A percentile compares a stretch with the other conserved stretches of the same genome.
Evolutionary conservation across 1,140 invertebrate genomes (phyloP).

Genomic region (Zaprionus camerounensis): DNA sequence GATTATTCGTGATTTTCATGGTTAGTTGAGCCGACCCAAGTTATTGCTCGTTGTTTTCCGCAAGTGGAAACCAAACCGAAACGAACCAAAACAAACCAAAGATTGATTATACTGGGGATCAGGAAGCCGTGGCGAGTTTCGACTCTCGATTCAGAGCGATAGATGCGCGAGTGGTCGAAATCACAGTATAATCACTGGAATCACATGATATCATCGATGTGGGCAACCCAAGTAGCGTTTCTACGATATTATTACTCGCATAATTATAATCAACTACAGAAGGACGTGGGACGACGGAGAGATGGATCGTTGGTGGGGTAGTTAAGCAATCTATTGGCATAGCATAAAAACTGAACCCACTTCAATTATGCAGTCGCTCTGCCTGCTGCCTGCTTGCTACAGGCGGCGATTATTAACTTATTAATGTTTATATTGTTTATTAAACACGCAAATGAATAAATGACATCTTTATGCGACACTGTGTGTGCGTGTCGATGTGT

Average conservation of each 20-base stretch:
- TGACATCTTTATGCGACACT: constrained; percentile 17
- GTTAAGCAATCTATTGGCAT: constrained; percentile 13
- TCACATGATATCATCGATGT: constrained; percentile 25
- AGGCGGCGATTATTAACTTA: constrained; percentile 44
- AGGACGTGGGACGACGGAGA: neutral
- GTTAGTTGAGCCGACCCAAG: constrained; percentile 27
- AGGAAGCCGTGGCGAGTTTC: constrained; percentile 1
- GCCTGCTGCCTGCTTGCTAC: too few relatives aligned
- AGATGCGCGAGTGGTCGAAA: neutral
- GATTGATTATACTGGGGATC: constrained; percentile 29
- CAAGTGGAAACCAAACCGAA: constrained; percentile 20
- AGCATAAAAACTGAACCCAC: constrained; percentile 24
- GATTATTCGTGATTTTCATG: constrained; percentile 59
- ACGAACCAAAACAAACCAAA: neutral
- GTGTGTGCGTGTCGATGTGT: constrained; percentile 4
- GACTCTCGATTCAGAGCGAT: neutral
- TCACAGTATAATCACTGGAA: constrained; percentile 23
- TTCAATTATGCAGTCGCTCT: constrained; percentile 28
- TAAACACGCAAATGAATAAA: constrained; percentile 37
- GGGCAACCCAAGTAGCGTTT: neutral
- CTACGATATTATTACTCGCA: constrained; percentile 6
- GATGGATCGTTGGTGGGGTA: neutral
- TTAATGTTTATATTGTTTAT: constrained; percentile 44
- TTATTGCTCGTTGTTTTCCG: constrained; percentile 22
- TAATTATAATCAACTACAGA: neutral